Conservation (phyloP, 2,888 invertebrate genomes). For the Sphaeridia pumilis region DNA sequence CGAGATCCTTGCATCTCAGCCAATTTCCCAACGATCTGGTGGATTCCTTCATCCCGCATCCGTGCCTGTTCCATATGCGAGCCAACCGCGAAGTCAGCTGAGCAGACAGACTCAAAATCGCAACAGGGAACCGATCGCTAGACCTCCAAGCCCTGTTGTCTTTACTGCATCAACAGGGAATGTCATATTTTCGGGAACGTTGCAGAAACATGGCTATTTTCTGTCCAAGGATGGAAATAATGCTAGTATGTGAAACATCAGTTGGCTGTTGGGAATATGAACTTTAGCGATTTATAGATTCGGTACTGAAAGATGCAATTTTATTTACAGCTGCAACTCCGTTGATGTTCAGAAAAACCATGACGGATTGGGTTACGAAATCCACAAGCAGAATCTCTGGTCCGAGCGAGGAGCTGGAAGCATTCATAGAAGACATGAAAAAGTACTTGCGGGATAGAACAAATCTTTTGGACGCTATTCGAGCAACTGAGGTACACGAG, state of each 20-base stretch:
- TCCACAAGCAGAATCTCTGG: not conserved
- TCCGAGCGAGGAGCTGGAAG: not conserved
- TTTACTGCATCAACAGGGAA: constrained; percentile 12
- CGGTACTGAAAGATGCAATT: not conserved
- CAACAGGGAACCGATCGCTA: not conserved
- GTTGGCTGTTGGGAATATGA: no score
- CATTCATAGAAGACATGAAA: constrained; percentile 11
- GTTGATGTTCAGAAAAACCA: constrained; percentile 5
- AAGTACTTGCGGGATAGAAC: constrained; percentile 2
- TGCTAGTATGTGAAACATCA: constrained; percentile 2
- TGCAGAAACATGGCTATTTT: constrained; percentile 13
- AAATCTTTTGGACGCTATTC: constrained; percentile 8
- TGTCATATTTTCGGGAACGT: constrained; percentile 1
- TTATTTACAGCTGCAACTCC: not conserved
- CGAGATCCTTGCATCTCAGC: constrained; percentile 4
- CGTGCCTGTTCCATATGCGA: not conserved
- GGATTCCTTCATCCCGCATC: not conserved
- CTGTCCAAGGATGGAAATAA: constrained; percentile 8
- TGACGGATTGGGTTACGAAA: constrained; percentile 7
- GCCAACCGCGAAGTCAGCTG: not conserved
- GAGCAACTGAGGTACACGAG: constrained; percentile 8
- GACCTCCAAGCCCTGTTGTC: constrained; percentile 3
- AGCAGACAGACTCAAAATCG: not conserved
- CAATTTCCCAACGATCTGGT: not conserved
- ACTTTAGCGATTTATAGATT: not conserved